Percentiles rank a stretch among this genome's conserved stretches.
Conservation (phyloP, 2,888 invertebrate species). For the Aporophyla nigra region DNA sequence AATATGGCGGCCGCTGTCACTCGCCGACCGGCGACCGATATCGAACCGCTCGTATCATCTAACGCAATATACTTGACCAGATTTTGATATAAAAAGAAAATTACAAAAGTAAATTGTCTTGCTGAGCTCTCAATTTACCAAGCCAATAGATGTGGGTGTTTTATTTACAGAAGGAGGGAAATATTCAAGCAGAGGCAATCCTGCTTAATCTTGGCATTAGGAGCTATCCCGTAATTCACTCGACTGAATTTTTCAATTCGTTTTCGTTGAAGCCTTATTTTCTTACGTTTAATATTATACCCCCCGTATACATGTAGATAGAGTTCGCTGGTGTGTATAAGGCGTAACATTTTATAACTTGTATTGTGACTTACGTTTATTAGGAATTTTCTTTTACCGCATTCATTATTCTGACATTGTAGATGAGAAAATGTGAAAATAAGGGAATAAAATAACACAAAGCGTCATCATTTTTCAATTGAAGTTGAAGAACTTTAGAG, state of each 20-base stretch:
- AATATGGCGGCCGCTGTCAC: constrained; percentile 89
- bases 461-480: constrained; percentile 58
- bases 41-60: constrained; percentile 85
- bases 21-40: constrained; percentile 82
- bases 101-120: constrained; percentile 69
- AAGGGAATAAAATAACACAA: constrained; percentile 55
- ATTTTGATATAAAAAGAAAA: constrained; percentile 67
- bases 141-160: constrained; percentile 64
- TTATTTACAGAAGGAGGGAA: constrained; percentile 67
- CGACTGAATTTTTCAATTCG: constrained; percentile 68
- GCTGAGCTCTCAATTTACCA: constrained; percentile 67
- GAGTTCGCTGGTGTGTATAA: constrained; percentile 23
- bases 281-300: constrained; percentile 57
- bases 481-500: constrained; percentile 50
- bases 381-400: constrained; percentile 26
- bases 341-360: constrained; percentile 50
- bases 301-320: constrained; percentile 26
- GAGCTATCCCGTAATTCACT: constrained; percentile 67
- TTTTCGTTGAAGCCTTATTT: constrained; percentile 60
- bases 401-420: constrained; percentile 26
- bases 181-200: constrained; percentile 67
- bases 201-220: constrained; percentile 68
- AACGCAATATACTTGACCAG: constrained; percentile 75
- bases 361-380: constrained; percentile 49
- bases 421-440: constrained; percentile 45